These are phyloP conservation scores for Psilopogon haemacephalus DNA, from an alignment of 2,113 vertebrate genomes.

Conservation along the genomic window DNA sequence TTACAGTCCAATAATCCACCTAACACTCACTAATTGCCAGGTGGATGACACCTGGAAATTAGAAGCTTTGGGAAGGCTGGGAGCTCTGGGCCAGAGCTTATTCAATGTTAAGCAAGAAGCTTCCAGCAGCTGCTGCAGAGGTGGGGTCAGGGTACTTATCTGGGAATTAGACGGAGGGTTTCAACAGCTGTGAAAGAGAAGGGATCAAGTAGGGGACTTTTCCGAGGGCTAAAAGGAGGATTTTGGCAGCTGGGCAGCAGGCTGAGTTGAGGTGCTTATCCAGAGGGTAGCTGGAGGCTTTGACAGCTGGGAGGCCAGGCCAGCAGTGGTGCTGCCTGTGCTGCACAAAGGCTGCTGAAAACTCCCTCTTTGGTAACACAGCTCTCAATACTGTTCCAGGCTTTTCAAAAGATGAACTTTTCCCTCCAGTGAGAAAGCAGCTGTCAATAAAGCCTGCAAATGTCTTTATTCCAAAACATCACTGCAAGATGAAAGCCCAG, in stretches of 20 bases:
- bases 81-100: background rate
- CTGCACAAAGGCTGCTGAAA: constrained; percentile 11
- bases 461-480: constrained; percentile 35
- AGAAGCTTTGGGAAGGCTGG: constrained; percentile 8
- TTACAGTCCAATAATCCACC: background rate
- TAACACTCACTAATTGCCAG: constrained; percentile 28
- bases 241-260: constrained; percentile 52
- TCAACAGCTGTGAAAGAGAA: constrained; percentile 59
- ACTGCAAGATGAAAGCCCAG: constrained; percentile 46
- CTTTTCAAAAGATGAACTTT: constrained; percentile 22
- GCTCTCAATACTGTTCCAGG: background rate
- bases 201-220: constrained; percentile 48
- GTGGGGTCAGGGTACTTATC: constrained; percentile 49
- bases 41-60: constrained; percentile 58
- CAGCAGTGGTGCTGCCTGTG: background rate
- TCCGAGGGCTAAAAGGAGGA: constrained; percentile 28
- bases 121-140: constrained; percentile 52
- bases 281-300: constrained; percentile 32
- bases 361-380: constrained; percentile 5
- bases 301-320: constrained; percentile 33
- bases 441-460: constrained; percentile 51
- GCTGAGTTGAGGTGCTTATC: constrained; percentile 52
- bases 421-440: constrained; percentile 40
- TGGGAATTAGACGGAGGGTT: constrained; percentile 40
- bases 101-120: constrained; percentile 9